Conservation (phyloP, 1,140 invertebrate species). For the Ceratina australensis region DNA sequence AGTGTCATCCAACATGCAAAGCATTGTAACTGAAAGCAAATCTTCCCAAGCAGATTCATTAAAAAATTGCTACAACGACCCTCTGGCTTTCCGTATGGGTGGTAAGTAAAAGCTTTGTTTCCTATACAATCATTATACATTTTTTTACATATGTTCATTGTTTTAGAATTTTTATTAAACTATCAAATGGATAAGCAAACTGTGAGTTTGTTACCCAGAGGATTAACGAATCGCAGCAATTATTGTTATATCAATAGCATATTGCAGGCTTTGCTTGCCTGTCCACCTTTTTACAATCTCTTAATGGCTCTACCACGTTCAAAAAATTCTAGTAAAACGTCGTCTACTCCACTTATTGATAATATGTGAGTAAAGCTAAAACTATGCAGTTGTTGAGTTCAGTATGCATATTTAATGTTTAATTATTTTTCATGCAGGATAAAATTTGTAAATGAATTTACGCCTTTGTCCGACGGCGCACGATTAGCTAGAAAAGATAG, state of each 20-base stretch:
- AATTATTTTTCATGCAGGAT: conserved; percentile 78
- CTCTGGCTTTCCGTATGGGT: conserved; percentile 83
- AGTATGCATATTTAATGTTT: not conserved
- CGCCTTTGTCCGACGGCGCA: conserved; percentile 80
- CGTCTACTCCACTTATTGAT: conserved; percentile 94
- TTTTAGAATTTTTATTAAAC: conserved; percentile 86
- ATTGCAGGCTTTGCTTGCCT: conserved; percentile 93
- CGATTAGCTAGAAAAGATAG: conserved; percentile 79
- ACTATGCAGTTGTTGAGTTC: conserved; percentile 18
- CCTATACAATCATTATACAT: not conserved
- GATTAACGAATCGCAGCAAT: conserved; percentile 94
- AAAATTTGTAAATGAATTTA: conserved; percentile 86
- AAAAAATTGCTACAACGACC: conserved; percentile 79
- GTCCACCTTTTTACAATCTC: conserved; percentile 96
- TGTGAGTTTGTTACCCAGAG: conserved; percentile 89
- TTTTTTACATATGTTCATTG: conserved; percentile 33
- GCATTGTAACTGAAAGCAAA: conserved; percentile 24
- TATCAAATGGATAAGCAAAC: conserved; percentile 87
- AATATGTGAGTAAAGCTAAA: conserved; percentile 86
- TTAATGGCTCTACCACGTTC: conserved; percentile 86
- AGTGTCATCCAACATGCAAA: conserved; percentile 19
- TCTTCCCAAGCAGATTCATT: conserved; percentile 27
- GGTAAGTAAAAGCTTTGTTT: conserved; percentile 77
- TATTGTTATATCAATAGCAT: conserved; percentile 98
- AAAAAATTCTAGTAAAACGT: conserved; percentile 80